These are phyloP conservation scores for Nomada fabriciana DNA, from an alignment of 2,888 invertebrate species.

Conservation along the genomic window DNA sequence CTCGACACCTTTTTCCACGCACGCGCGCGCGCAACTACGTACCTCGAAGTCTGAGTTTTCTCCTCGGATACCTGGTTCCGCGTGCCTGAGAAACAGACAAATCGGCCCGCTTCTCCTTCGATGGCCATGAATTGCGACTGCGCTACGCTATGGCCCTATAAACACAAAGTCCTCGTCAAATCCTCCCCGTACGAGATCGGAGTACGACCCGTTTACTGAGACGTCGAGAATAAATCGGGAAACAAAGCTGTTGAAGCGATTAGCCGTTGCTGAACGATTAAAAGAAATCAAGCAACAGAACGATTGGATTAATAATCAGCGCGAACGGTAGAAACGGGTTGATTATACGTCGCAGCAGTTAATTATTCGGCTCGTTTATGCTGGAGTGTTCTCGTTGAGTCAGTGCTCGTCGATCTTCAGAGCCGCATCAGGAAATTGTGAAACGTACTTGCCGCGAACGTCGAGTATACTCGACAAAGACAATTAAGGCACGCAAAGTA, in stretches of 20 bases:
- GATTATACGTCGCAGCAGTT: slow-evolving; percentile 41
- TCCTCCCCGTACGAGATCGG: slow-evolving; percentile 6
- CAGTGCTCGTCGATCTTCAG: slow-evolving; percentile 38
- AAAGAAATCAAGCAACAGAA: slow-evolving; percentile 17
- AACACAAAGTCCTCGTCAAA: slow-evolving; percentile 24
- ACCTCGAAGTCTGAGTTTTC: not conserved
- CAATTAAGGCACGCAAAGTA: slow-evolving; percentile 52
- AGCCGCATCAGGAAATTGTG: slow-evolving; percentile 51
- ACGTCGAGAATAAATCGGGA: slow-evolving; percentile 30
- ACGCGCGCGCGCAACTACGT: not conserved
- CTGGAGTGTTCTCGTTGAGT: slow-evolving; percentile 37
- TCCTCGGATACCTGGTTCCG: not conserved
- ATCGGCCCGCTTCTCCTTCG: not conserved
- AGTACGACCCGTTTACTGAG: not conserved
- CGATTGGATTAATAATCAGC: slow-evolving; percentile 20
- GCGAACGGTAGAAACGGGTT: slow-evolving; percentile 29
- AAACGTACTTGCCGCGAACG: slow-evolving; percentile 44
- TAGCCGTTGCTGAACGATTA: not conserved
- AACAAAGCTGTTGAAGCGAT: not conserved
- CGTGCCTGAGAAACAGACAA: not conserved
- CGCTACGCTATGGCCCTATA: slow-evolving; percentile 1
- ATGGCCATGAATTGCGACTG: slow-evolving; percentile 27
- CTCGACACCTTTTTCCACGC: slow-evolving; percentile 21
- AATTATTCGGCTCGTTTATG: slow-evolving; percentile 54
- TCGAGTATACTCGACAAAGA: slow-evolving; percentile 51